Percentiles rank a stretch among this genome's conserved stretches.
Conservation (phyloP, 2,888 invertebrate genomes). For the Mimachlamys varia region DNA sequence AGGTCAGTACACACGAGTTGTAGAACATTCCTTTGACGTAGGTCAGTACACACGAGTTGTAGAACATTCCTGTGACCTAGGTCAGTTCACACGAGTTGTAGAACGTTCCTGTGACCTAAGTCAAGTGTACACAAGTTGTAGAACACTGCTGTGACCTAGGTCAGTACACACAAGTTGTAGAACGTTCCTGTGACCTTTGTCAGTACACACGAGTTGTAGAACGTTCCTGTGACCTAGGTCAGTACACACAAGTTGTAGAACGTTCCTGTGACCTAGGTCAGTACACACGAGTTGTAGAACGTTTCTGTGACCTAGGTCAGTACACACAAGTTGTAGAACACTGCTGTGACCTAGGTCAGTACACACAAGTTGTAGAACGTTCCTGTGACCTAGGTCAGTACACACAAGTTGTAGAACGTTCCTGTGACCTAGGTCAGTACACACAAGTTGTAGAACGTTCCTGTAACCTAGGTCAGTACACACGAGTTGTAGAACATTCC, state of each 20-base stretch:
- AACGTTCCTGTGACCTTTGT: constrained; percentile 54
- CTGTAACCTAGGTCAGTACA: constrained; percentile 67
- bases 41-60: constrained; percentile 63
- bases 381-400: constrained; percentile 67
- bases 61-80: constrained; percentile 54
- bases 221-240: constrained; percentile 65
- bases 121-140: too few species aligned
- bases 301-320: constrained; percentile 67
- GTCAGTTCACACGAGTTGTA: constrained; percentile 59
- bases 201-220: constrained; percentile 41
- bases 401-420: too few species aligned
- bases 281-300: constrained; percentile 26
- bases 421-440: constrained; percentile 67
- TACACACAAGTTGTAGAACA: neutral
- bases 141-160: constrained; percentile 59
- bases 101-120: too few species aligned
- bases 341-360: constrained; percentile 67
- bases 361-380: too few species aligned
- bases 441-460: too few species aligned
- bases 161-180: constrained; percentile 53
- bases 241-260: constrained; percentile 36
- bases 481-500: too few species aligned
- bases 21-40: constrained; percentile 56
- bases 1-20: constrained; percentile 65
- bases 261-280: constrained; percentile 65